Base-by-base conservation (phyloP, 2,797 vertebrate genomes). In the Chaetophractus vellerosus region DNA sequence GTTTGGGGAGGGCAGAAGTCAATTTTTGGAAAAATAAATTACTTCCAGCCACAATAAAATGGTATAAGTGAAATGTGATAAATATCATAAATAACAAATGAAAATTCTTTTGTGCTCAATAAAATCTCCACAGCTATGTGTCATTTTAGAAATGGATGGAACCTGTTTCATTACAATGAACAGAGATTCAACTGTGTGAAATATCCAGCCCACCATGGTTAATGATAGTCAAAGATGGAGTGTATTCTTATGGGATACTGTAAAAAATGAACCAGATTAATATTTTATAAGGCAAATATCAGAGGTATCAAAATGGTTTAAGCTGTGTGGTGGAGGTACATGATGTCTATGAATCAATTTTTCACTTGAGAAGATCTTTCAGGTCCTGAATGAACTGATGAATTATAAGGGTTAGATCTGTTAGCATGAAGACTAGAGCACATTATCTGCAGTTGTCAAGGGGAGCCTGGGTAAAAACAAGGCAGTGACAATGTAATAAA, bases 381-480 rank as follows among this genome's bases (percentile, higher is more conserved):
- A 38, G 38, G 38, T 38, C 38, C 38, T 38, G 38, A 38, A 38
- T 38, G 38, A 38, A 38, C 38, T 38, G 38, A 38, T 38, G 24
- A 5, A 66, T 18, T 12, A 1, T 3, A 26, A 16, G 2, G 55
- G 23, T 19, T 33, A 88, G 9, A 28, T 31, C 18, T 11, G 6
- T 0, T 0, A 31, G 1, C 63, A 12, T 12, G 12, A 26, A 12
- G 5, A 79, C 9, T 8, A 78, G 3, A 24, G 24, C n/a, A 9
- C 3, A 1, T 28, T 52, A 33, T 1, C 24, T 24, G 5, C 19
- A 45, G 38, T 3, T 38, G 38, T 38, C 38, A 38, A 38, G 38
- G 38, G 38, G 38, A 38, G 38, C 38, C 38, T 38, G 38, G 38
- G 38, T 38, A 38, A 38, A 38, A 38, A 38, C 38, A 38, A 38